These are phyloP conservation scores for Malurus alboscapulatus DNA, from an alignment of 2,113 vertebrate genomes.

Conservation along the genomic window DNA sequence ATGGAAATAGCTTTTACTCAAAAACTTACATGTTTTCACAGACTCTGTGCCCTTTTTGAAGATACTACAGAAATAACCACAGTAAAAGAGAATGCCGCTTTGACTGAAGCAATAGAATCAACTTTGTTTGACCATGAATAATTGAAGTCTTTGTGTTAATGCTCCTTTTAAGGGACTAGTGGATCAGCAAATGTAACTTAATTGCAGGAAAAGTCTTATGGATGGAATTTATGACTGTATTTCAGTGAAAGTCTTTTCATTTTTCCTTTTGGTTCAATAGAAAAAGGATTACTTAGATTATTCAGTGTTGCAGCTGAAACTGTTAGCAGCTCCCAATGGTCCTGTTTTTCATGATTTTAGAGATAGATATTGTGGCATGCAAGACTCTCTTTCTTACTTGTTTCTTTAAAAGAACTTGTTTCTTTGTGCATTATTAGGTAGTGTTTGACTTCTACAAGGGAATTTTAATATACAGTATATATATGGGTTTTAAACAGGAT, in stretches of 20 bases:
- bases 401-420: not conserved
- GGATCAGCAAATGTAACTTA: slow-evolving; percentile 76
- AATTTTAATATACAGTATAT: not conserved
- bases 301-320: slow-evolving; percentile 59
- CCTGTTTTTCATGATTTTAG: not conserved
- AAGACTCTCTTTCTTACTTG: not conserved
- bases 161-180: slow-evolving; percentile 72
- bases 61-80: slow-evolving; percentile 76
- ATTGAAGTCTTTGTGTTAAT: slow-evolving; percentile 78
- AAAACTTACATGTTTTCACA: slow-evolving; percentile 66
- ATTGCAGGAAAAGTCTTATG: slow-evolving; percentile 75
- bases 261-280: slow-evolving; percentile 70
- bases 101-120: slow-evolving; percentile 74
- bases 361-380: not conserved
- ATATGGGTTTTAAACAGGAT: not conserved
- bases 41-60: slow-evolving; percentile 69
- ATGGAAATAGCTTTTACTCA: slow-evolving; percentile 54
- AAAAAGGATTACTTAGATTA: slow-evolving; percentile 61
- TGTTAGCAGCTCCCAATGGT: slow-evolving; percentile 15
- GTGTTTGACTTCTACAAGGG: not conserved
- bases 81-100: slow-evolving; percentile 74
- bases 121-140: slow-evolving; percentile 78
- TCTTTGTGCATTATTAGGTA: not conserved
- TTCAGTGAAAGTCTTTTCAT: slow-evolving; percentile 72
- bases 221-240: slow-evolving; percentile 72